These are phyloP conservation scores for Syngnathus typhle DNA, from an alignment of 2,113 vertebrate genomes.

Conservation along the genomic window DNA sequence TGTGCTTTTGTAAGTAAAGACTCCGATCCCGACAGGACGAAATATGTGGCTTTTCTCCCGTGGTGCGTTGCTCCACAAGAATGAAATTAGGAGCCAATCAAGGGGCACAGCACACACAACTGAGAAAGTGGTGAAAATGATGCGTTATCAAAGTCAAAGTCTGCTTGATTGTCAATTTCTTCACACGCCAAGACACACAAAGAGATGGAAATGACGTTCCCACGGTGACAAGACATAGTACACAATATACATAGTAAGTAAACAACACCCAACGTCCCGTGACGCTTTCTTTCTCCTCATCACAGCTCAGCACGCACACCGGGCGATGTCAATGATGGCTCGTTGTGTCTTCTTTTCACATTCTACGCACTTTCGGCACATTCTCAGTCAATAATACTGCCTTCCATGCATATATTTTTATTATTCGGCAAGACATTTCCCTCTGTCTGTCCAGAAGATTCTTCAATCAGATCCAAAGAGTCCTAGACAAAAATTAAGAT, in stretches of 20 bases:
- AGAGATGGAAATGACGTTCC: too few species aligned
- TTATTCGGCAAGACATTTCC: too few species aligned
- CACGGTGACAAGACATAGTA: too few species aligned
- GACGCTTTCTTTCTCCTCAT: constrained; percentile 57
- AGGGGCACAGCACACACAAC: neutral
- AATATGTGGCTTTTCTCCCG: neutral
- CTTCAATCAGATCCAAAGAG: too few species aligned
- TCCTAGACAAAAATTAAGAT: too few species aligned
- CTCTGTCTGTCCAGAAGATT: too few species aligned
- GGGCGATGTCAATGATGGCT: constrained; percentile 9
- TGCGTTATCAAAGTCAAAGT: neutral
- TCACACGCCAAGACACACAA: too few species aligned
- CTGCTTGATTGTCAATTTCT: too few species aligned
- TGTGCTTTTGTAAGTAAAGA: neutral
- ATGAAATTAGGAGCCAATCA: neutral
- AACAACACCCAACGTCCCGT: constrained; percentile 22
- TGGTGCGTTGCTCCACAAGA: neutral
- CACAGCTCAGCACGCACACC: constrained; percentile 38
- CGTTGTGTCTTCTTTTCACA: neutral
- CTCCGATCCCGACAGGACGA: neutral
- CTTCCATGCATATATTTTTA: too few species aligned
- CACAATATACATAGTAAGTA: too few species aligned
- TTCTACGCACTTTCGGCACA: too few species aligned
- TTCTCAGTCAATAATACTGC: too few species aligned
- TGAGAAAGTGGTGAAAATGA: neutral